Percentiles rank a stretch among this genome's conserved stretches.
Conservation (phyloP, 1,140 invertebrate species). For the Cataglyphis hispanica region DNA sequence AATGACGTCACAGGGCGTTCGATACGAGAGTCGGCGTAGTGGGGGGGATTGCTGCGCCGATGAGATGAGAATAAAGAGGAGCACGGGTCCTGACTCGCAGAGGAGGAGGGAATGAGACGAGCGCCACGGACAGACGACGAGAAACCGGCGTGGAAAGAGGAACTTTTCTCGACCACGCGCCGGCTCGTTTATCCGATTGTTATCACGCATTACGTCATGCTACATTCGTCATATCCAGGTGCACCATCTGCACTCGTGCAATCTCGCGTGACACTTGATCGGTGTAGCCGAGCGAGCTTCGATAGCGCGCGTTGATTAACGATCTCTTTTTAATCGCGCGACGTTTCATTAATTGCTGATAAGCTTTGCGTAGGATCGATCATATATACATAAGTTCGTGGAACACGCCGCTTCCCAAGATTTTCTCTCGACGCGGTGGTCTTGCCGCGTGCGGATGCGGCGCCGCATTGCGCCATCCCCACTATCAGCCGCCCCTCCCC, state of each 20-base stretch:
- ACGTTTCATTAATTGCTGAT: slow-evolving; percentile 16
- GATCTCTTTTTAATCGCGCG: background rate
- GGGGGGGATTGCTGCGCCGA: slow-evolving; percentile 68
- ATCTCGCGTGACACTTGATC: background rate
- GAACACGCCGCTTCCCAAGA: background rate
- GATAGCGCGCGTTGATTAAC: slow-evolving; percentile 25
- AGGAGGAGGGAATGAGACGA: slow-evolving; percentile 10
- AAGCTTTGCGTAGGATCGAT: slow-evolving; percentile 6
- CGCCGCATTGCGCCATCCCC: slow-evolving; percentile 69
- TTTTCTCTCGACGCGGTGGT: slow-evolving; percentile 21
- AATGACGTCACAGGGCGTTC: slow-evolving; percentile 83
- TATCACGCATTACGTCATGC: slow-evolving; percentile 18
- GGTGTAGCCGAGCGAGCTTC: background rate
- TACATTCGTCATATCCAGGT: background rate
- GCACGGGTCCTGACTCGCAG: background rate
- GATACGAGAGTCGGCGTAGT: slow-evolving; percentile 78
- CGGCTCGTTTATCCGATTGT: slow-evolving; percentile 37
- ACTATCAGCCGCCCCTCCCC: slow-evolving; percentile 40
- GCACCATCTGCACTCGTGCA: background rate
- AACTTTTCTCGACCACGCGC: slow-evolving; percentile 63
- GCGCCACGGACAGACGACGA: background rate
- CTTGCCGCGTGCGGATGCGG: slow-evolving; percentile 38
- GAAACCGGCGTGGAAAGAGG: slow-evolving; percentile 33
- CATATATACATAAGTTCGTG: background rate
- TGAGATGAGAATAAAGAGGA: slow-evolving; percentile 63